Percentiles rank a stretch among this genome's conserved stretches.
Evolutionary conservation across 2,797 vertebrate genomes (phyloP).

Genomic region (Trematomus bernacchii): DNA sequence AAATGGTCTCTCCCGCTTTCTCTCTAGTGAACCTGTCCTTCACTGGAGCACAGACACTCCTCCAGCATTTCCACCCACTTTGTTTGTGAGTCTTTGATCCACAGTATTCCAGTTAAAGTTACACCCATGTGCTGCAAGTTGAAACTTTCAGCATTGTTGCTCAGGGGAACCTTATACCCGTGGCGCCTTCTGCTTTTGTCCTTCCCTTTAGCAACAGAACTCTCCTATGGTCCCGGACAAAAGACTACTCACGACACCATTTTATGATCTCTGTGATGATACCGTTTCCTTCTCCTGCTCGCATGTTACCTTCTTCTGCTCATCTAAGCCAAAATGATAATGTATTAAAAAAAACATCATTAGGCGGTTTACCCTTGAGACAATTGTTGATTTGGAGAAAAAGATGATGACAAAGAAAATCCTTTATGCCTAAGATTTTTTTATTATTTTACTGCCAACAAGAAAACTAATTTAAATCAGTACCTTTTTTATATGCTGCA

Average conservation of each 20-base stretch:
- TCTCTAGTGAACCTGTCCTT: slow-evolving; percentile 83
- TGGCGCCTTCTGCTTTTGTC: slow-evolving; percentile 86
- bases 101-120: slow-evolving; percentile 86
- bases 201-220: slow-evolving; percentile 86
- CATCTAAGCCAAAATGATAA: slow-evolving; percentile 66
- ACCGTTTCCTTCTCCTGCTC: slow-evolving; percentile 74
- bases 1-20: slow-evolving; percentile 76
- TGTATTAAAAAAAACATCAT: slow-evolving; percentile 50
- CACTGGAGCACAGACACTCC: slow-evolving; percentile 80
- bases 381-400: slow-evolving; percentile 65
- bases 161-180: slow-evolving; percentile 86
- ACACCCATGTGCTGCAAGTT: slow-evolving; percentile 87
- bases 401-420: slow-evolving; percentile 44
- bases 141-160: slow-evolving; percentile 87
- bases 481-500: slow-evolving; percentile 48
- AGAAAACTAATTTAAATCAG: slow-evolving; percentile 59
- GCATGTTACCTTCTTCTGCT: slow-evolving; percentile 71
- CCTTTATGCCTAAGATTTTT: slow-evolving; percentile 41
- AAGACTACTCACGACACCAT: slow-evolving; percentile 86
- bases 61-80: slow-evolving; percentile 86
- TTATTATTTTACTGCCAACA: slow-evolving; percentile 36
- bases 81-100: slow-evolving; percentile 85
- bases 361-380: slow-evolving; percentile 51
- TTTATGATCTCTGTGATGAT: slow-evolving; percentile 84
- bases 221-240: slow-evolving; percentile 86